phyloP scores from a whole-genome alignment of 1,140 invertebrate species.

The Drosophila murphyi region DNA sequence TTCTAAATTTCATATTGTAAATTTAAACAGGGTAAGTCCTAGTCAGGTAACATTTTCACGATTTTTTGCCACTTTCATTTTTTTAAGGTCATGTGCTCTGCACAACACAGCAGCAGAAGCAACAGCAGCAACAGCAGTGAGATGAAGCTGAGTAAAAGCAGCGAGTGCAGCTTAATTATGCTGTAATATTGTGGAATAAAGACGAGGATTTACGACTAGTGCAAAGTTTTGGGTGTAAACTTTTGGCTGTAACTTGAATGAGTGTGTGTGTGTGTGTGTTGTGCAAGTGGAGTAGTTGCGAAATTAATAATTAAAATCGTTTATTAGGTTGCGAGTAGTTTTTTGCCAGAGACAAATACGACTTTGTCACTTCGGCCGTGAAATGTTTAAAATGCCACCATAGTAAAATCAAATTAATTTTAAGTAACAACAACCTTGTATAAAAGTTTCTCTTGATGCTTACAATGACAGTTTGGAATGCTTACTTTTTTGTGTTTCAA shows the following conservation, averaged over 20 bases:
- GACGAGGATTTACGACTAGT: constrained; percentile 36
- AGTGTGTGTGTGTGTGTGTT: constrained; percentile 14
- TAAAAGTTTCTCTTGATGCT: too few relatives aligned
- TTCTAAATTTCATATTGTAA: too few relatives aligned
- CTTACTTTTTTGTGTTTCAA: too few relatives aligned
- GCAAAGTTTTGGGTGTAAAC: constrained; percentile 10
- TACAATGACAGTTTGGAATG: too few relatives aligned
- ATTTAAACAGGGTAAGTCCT: constrained; percentile 7
- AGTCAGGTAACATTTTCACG: not conserved
- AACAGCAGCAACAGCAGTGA: constrained; percentile 18
- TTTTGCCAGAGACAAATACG: constrained; percentile 8
- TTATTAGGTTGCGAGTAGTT: constrained; percentile 11
- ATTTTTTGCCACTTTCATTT: constrained; percentile 2
- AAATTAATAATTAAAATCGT: constrained; percentile 40
- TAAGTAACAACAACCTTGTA: too few relatives aligned
- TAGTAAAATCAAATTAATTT: not conserved
- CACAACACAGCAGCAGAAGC: not conserved
- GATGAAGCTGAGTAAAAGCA: constrained; percentile 1
- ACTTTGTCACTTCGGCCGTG: not conserved
- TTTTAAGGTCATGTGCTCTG: constrained; percentile 40
- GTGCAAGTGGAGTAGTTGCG: constrained; percentile 1
- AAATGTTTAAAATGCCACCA: not conserved
- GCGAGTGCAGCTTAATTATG: constrained; percentile 52
- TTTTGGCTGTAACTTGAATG: not conserved
- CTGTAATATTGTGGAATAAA: constrained; percentile 46